Percentiles rank a stretch among this genome's conserved stretches.
Conservation (phyloP, 2,797 vertebrate species). For the Siniperca obscura region DNA sequence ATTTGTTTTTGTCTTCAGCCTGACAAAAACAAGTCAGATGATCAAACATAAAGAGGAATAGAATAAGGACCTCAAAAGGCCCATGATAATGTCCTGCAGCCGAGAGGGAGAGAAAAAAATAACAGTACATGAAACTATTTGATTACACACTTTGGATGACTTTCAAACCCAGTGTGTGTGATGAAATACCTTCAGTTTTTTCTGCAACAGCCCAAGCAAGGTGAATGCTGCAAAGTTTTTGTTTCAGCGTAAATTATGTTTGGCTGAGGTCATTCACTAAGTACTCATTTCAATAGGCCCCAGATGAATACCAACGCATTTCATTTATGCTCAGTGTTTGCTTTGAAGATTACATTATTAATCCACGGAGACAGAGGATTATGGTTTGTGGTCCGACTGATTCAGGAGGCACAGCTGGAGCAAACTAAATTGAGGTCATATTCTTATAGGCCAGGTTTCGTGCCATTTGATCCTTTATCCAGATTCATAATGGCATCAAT, state of each 20-base stretch:
- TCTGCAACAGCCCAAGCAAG: conserved; percentile 61
- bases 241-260: conserved; percentile 50
- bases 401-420: conserved; percentile 63
- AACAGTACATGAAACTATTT: conserved; percentile 28
- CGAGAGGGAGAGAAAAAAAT: not conserved
- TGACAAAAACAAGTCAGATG: conserved; percentile 47
- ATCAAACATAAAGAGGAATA: conserved; percentile 50
- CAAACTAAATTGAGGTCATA: conserved; percentile 71
- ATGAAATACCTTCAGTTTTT: conserved; percentile 65
- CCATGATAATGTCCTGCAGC: conserved; percentile 33
- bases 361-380: conserved; percentile 74
- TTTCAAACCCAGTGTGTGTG: conserved; percentile 61
- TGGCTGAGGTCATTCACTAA: conserved; percentile 53
- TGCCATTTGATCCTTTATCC: conserved; percentile 59
- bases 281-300: conserved; percentile 44
- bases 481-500: conserved; percentile 36
- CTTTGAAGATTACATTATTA: conserved; percentile 76
- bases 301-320: conserved; percentile 71
- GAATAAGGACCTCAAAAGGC: conserved; percentile 23
- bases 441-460: conserved; percentile 55
- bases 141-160: conserved; percentile 55
- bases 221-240: conserved; percentile 57
- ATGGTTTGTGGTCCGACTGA: conserved; percentile 53
- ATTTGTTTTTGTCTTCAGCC: conserved; percentile 32
- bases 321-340: conserved; percentile 72